Evolutionary conservation across 1,140 invertebrate species (phyloP), one percentile per base, ranked within the genome.

Genomic region (Alviniconcha marisindica): DNA sequence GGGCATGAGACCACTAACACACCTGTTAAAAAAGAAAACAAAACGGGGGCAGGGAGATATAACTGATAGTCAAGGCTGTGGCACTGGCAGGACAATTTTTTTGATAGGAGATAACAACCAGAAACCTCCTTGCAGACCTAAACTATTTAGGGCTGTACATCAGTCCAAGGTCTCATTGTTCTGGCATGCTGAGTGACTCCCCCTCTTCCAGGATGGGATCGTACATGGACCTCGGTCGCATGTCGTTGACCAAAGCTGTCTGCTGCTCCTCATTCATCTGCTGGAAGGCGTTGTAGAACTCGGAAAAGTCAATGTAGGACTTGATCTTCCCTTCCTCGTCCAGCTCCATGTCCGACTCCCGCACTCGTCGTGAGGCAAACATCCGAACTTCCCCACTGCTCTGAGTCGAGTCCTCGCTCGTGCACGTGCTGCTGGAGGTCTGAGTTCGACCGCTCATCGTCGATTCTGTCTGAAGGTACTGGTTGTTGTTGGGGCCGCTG

Each of bases 261-360:
- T 87, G 86, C 56, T 92, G 89, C 31, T 88, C 88, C 33, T 91
- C 91, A 31, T 88, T 89, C 80, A 92, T 85, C 76, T 94, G 95
- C 85, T 95, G 95, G 21, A 97, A 94, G 86, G 96, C 96, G 84
- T 94, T 93, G 91, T 96, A 97, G 94, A 96, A 98, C 86, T 96
- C 96, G 0, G 95, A 94, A 91, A 98, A 98, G 92, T 97, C 96
- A 0, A 98, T 96, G 91, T 98, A 98, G 4, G 96, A 94, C 84
- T 95, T 94, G n/a, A 97, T 74, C 88, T 94, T 94, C 28, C 94
- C 95, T 87, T 96, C 95, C 84, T 91, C 92, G 89, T 95, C 94
- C 51, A 94, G 89, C 51, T 93, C 91, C 38, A 94, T 87, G 86
- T 92, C 90, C 33, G 89, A 88, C 14, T 83, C 83, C 28, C 80